These are phyloP conservation scores for Epicauta chinensis DNA, from an alignment of 1,140 invertebrate species.

Conservation along the genomic window DNA sequence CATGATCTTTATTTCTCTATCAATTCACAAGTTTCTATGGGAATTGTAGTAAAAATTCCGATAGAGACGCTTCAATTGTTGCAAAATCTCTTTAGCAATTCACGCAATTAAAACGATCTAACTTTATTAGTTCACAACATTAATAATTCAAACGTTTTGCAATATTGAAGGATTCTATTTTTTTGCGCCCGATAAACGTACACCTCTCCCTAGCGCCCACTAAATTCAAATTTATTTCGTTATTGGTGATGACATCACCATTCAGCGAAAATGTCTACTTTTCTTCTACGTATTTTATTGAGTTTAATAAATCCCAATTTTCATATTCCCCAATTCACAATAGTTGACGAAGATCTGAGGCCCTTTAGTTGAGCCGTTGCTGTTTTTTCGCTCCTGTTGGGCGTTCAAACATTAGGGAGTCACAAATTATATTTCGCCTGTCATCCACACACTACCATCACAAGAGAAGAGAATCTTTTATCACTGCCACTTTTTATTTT, in stretches of 20 bases:
- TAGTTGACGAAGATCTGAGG: constrained; percentile 14
- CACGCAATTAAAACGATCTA: too few species aligned
- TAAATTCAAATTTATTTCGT: constrained; percentile 18
- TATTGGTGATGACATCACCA: constrained; percentile 19
- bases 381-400: too few species aligned
- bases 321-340: constrained; percentile 31
- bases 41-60: too few species aligned
- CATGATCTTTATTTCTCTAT: constrained; percentile 4
- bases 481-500: too few species aligned
- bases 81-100: too few species aligned
- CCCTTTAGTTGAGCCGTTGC: too few species aligned
- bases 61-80: too few species aligned
- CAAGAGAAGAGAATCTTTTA: not conserved
- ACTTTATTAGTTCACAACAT: too few species aligned
- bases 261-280: constrained; percentile 8
- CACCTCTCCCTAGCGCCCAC: constrained; percentile 5
- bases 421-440: constrained; percentile 32
- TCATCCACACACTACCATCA: constrained; percentile 20
- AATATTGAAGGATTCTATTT: not conserved
- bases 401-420: constrained; percentile 24
- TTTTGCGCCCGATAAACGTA: not conserved
- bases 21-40: constrained; percentile 4
- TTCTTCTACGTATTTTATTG: constrained; percentile 21
- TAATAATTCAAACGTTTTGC: too few species aligned
- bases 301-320: constrained; percentile 31